These are phyloP conservation scores for Sander vitreus DNA, from an alignment of 2,113 vertebrate species.

Conservation along the genomic window DNA sequence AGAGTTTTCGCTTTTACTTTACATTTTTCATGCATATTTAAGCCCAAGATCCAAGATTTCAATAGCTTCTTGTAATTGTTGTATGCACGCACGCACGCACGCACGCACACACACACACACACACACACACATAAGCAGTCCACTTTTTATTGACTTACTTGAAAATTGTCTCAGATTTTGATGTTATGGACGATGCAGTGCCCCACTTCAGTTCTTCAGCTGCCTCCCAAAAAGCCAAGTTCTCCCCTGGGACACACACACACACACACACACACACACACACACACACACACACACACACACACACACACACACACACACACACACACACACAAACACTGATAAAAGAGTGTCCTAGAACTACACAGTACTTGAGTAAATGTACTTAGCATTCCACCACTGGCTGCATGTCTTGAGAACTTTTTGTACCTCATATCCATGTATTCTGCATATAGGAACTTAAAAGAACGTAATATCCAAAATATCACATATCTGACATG, in stretches of 20 bases:
- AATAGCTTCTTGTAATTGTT: too few relatives aligned
- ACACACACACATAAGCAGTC: neutral
- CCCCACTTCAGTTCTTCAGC: constrained; percentile 97
- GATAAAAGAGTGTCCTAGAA: too few relatives aligned
- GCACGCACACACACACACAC: neutral
- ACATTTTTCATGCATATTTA: too few relatives aligned
- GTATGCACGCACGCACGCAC: too few relatives aligned
- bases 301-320: constrained; percentile 7
- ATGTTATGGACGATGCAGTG: constrained; percentile 90
- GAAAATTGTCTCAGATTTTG: constrained; percentile 94
- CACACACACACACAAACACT: neutral
- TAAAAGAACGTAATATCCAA: neutral
- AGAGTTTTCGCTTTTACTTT: too few relatives aligned
- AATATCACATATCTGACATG: neutral
- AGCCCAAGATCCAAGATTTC: too few relatives aligned
- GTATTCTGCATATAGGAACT: neutral
- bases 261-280: neutral
- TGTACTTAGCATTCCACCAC: too few relatives aligned
- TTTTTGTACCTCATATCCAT: neutral
- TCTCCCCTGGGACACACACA: constrained; percentile 87
- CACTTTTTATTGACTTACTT: constrained; percentile 83
- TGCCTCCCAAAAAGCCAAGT: constrained; percentile 98
- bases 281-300: neutral
- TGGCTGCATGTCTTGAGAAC: neutral
- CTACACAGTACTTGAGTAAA: too few relatives aligned